Percentiles rank a stretch among this genome's conserved stretches.
These are phyloP conservation scores for Balaeniceps rex DNA, from an alignment of 2,113 vertebrate species.

Conservation along the genomic window DNA sequence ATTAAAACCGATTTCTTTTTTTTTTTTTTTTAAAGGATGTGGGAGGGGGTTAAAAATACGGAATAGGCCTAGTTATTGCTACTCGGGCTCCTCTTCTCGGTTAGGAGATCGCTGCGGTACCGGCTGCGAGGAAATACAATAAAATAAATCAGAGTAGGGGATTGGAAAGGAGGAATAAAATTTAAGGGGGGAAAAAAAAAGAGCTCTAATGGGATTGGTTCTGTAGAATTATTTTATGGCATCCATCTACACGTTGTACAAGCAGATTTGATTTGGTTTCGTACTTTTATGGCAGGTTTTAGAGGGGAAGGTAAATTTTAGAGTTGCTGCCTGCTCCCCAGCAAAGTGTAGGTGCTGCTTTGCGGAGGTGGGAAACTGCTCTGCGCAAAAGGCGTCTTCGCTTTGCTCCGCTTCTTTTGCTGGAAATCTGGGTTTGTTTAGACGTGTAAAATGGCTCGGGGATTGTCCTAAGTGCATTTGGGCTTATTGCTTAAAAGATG, in stretches of 20 bases:
- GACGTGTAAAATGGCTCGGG: not conserved
- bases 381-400: not conserved
- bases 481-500: accelerated
- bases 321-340: not conserved
- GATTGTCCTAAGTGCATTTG: accelerated
- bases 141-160: not conserved
- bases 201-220: not conserved
- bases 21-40: not conserved
- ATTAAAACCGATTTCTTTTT: not conserved
- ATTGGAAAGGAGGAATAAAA: not conserved
- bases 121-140: not conserved
- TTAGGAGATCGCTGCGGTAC: not conserved
- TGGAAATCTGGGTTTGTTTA: not conserved
- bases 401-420: not conserved
- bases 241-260: not conserved
- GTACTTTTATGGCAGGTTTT: not conserved
- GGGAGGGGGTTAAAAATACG: not conserved
- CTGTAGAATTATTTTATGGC: not conserved
- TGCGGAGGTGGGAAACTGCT: not conserved
- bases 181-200: not conserved
- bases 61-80: not conserved
- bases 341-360: not conserved
- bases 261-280: not conserved
- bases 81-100: not conserved
- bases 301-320: not conserved